These are phyloP conservation scores for Sympetrum striolatum DNA, from an alignment of 2,888 invertebrate species.

Conservation along the genomic window DNA sequence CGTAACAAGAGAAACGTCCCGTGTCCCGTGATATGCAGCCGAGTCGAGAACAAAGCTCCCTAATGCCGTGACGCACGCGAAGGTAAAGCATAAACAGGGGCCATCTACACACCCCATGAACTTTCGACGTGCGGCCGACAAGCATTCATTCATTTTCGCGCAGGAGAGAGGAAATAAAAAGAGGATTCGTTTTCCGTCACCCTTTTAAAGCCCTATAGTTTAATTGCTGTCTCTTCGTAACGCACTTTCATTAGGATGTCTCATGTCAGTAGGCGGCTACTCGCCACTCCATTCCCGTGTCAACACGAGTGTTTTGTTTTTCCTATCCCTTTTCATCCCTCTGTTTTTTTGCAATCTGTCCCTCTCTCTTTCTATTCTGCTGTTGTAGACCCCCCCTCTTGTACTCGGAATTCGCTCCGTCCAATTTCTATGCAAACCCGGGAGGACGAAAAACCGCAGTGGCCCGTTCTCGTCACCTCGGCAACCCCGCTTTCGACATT, in stretches of 20 bases:
- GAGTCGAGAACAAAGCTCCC: too few species aligned
- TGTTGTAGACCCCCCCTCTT: too few species aligned
- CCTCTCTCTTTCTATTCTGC: not conserved
- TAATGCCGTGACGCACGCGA: not conserved
- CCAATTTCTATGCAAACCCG: not conserved
- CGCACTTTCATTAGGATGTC: not conserved
- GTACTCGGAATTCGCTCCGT: not conserved
- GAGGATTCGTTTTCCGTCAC: not conserved
- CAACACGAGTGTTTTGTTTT: not conserved
- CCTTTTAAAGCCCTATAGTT: not conserved
- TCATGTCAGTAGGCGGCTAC: not conserved
- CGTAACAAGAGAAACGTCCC: too few species aligned
- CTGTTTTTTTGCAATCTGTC: too few species aligned
- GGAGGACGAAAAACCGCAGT: not conserved
- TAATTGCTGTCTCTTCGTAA: slow-evolving; percentile 2
- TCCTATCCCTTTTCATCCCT: not conserved
- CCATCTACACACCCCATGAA: not conserved
- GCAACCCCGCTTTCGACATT: not conserved
- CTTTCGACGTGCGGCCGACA: not conserved
- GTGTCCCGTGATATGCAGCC: too few species aligned
- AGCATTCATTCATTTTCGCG: not conserved
- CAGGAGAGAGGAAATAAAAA: not conserved
- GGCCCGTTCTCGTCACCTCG: not conserved
- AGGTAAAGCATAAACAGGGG: not conserved
- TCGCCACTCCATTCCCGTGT: not conserved